A percentile compares a stretch with the other conserved stretches of the same genome.
phyloP scores from a whole-genome alignment of 2,888 invertebrate species.

The Panzeria rudis region DNA sequence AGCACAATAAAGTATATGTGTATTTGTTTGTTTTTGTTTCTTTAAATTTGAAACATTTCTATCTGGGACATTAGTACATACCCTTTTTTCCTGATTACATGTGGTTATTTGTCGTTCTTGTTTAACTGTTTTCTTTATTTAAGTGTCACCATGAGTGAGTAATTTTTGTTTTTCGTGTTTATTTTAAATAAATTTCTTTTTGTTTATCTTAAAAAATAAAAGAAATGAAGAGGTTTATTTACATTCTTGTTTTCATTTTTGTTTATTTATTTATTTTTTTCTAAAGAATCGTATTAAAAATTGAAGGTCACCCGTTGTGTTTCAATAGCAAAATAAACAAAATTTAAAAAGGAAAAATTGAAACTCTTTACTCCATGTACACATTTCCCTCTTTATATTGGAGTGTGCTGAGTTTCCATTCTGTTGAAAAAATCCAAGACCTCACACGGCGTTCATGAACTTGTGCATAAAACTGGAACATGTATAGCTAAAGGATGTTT shows the following conservation, averaged over 20 bases:
- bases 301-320: conserved; percentile 69
- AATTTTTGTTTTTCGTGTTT: conserved; percentile 57
- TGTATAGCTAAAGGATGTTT: conserved; percentile 45
- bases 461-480: conserved; percentile 8
- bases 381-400: conserved; percentile 23
- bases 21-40: conserved; percentile 28
- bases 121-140: conserved; percentile 18
- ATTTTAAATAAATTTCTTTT: conserved; percentile 60
- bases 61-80: conserved; percentile 21
- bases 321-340: conserved; percentile 60
- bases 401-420: conserved; percentile 61
- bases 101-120: conserved; percentile 28
- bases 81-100: conserved; percentile 36
- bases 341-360: conserved; percentile 44
- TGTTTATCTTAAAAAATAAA: conserved; percentile 63
- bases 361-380: conserved; percentile 37
- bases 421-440: conserved; percentile 21
- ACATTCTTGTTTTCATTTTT: conserved; percentile 49
- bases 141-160: conserved; percentile 69
- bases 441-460: conserved; percentile 55
- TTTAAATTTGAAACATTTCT: conserved; percentile 54
- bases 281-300: conserved; percentile 43
- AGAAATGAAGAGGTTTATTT: conserved; percentile 62
- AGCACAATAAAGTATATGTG: not conserved
- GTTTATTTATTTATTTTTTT: conserved; percentile 13